Conservation (phyloP, 2,797 vertebrate genomes). For the Cheirogaleus major region DNA sequence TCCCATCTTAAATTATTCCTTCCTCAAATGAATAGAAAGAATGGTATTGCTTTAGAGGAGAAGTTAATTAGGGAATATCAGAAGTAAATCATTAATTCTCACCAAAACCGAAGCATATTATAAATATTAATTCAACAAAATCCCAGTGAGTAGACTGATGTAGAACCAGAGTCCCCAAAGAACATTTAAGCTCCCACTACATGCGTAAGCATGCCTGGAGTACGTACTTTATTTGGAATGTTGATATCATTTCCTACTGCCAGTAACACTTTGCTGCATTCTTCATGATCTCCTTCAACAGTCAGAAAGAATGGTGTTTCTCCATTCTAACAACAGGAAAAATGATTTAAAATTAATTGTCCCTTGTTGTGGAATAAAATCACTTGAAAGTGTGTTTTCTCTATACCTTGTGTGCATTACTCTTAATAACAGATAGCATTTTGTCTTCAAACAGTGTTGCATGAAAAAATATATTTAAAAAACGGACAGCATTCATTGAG, state of each 20-base stretch:
- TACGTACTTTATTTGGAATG: constrained; percentile 87
- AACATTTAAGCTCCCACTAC: background rate
- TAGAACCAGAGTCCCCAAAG: background rate
- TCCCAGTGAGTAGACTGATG: background rate
- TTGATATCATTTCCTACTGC: constrained; percentile 91
- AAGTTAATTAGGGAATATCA: background rate
- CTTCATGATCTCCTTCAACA: constrained; percentile 86
- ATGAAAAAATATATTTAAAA: background rate
- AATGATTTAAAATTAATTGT: constrained; percentile 32
- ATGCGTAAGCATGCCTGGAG: no score
- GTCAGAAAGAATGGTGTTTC: constrained; percentile 86
- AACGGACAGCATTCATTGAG: background rate
- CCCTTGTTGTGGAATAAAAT: background rate
- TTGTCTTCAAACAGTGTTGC: background rate
- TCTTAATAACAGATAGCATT: background rate
- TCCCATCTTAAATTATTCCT: background rate
- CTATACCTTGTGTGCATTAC: background rate
- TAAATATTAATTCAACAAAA: background rate
- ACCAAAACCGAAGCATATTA: background rate
- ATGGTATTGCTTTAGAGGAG: background rate
- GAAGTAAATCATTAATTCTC: constrained; percentile 17
- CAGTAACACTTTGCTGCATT: constrained; percentile 90
- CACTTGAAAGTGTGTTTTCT: background rate
- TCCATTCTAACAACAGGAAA: constrained; percentile 75
- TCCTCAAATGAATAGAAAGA: background rate